Conservation (phyloP, 2,113 vertebrate species). For the Cygnus atratus region DNA sequence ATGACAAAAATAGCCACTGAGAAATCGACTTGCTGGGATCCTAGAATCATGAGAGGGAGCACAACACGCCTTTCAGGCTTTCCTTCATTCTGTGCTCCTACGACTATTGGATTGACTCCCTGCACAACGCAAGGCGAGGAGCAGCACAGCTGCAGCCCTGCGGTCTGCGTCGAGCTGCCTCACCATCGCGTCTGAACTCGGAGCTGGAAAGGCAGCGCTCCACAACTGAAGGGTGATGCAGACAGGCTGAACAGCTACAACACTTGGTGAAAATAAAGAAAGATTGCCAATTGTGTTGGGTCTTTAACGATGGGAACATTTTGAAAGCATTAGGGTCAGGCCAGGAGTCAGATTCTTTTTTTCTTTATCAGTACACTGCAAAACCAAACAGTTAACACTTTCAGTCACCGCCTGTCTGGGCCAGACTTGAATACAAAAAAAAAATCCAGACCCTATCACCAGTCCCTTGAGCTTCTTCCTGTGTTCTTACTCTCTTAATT, state of each 20-base stretch:
- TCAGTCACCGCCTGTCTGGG: neutral
- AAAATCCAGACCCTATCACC: neutral
- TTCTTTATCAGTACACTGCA: neutral
- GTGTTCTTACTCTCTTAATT: neutral
- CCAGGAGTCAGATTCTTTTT: neutral
- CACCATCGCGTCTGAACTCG: accelerated
- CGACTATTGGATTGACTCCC: neutral
- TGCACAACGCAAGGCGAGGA: neutral
- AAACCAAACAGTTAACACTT: neutral
- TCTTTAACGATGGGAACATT: neutral
- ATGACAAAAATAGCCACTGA: neutral
- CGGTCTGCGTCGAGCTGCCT: neutral
- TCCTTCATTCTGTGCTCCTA: neutral
- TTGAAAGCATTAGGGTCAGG: neutral
- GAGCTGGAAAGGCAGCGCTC: neutral
- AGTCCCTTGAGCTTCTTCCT: neutral
- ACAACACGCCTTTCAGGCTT: neutral
- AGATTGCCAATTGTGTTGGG: neutral
- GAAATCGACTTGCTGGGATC: neutral
- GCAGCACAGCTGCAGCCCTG: neutral
- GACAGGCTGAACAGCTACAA: neutral
- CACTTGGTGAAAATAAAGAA: neutral
- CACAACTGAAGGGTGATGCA: neutral
- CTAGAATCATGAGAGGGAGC: neutral
- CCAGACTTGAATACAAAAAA: neutral